phyloP scores from a whole-genome alignment of 1,140 invertebrate genomes.

The Medauroidea extradentata region DNA sequence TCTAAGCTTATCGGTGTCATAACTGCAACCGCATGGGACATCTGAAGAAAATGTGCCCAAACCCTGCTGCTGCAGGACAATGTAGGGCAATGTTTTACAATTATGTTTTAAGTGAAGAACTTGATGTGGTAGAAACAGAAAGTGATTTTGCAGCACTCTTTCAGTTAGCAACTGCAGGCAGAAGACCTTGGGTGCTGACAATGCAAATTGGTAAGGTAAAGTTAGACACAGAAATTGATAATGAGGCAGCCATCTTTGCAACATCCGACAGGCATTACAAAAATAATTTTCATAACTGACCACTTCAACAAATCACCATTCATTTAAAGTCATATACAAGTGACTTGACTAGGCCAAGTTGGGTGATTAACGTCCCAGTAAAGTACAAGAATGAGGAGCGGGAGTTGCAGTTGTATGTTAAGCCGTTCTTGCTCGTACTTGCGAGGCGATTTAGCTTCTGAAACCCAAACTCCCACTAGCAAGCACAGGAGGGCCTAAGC shows the following conservation, averaged over 20 bases:
- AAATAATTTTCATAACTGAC: not conserved
- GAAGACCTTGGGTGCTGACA: not conserved
- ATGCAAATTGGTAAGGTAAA: not conserved
- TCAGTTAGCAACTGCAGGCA: not conserved
- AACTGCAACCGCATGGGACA: not conserved
- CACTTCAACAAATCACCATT: not conserved
- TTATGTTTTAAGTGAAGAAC: not conserved
- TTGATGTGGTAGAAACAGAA: not conserved
- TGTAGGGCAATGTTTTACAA: not conserved
- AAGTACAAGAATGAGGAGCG: not conserved
- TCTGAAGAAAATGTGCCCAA: not conserved
- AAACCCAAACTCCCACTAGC: no score
- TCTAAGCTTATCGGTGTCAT: not conserved
- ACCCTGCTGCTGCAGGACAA: not conserved
- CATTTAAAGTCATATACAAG: not conserved
- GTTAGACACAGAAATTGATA: not conserved
- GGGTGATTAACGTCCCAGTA: not conserved
- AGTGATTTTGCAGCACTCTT: not conserved
- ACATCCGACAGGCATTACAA: not conserved
- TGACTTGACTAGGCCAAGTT: not conserved
- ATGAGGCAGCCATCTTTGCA: not conserved
- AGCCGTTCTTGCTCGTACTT: no score
- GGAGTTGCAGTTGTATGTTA: no score
- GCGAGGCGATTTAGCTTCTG: no score
- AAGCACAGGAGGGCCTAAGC: no score